Conservation (phyloP, 2,797 vertebrate species). For the Alectoris magna region DNA sequence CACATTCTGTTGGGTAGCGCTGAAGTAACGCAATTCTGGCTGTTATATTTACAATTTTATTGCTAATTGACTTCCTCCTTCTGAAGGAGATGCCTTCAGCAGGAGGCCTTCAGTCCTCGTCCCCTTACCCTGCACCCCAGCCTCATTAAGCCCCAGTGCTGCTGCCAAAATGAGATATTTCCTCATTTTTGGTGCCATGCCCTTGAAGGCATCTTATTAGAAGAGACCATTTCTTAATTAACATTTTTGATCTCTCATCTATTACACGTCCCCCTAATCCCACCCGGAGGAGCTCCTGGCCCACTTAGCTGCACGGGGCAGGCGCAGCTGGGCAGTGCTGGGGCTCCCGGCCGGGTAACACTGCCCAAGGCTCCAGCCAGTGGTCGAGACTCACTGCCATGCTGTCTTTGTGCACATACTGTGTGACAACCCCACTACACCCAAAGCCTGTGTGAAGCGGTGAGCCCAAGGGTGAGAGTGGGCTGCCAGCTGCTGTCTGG, state of each 20-base stretch:
- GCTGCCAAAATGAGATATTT: conserved; percentile 78
- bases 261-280: conserved; percentile 79
- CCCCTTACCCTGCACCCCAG: conserved; percentile 66
- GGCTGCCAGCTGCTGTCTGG: conserved; percentile 26
- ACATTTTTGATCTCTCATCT: conserved; percentile 85
- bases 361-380: background rate
- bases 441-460: background rate
- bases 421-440: background rate
- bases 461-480: conserved; percentile 45
- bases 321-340: conserved; percentile 71
- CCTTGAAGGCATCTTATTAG: conserved; percentile 84
- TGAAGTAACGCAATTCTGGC: background rate
- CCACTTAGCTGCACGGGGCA: conserved; percentile 66
- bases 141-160: conserved; percentile 74
- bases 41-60: conserved; percentile 12
- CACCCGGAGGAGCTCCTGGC: conserved; percentile 76
- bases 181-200: conserved; percentile 74
- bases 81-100: conserved; percentile 71
- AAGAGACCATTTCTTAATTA: conserved; percentile 85
- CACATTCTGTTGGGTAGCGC: background rate
- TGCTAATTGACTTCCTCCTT: conserved; percentile 73
- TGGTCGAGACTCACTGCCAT: background rate
- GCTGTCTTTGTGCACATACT: too few species aligned
- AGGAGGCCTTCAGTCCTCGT: conserved; percentile 51
- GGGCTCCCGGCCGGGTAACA: conserved; percentile 49